Evolutionary conservation across 2,797 vertebrate genomes (phyloP).

Genomic region (Lutra lutra): DNA sequence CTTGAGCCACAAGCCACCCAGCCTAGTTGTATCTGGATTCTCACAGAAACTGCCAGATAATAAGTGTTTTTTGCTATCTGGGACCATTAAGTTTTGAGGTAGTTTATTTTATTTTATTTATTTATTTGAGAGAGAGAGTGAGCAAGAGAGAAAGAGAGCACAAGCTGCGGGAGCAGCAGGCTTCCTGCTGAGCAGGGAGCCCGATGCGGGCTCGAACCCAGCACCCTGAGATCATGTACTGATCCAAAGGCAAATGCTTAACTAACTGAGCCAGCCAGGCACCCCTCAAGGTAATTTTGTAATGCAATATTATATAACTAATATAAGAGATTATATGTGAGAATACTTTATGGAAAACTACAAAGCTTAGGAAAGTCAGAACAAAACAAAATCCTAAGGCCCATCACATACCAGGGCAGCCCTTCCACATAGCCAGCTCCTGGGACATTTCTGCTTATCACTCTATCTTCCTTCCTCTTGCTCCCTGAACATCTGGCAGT

Average conservation of each 20-base stretch:
- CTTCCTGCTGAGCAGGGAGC: background rate
- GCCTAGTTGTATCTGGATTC: background rate
- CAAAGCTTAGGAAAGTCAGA: conserved; percentile 31
- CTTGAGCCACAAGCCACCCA: background rate
- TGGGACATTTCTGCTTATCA: background rate
- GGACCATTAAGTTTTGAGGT: background rate
- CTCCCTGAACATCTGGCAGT: background rate
- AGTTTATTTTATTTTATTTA: background rate
- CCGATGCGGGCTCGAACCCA: rapidly evolving
- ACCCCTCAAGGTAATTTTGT: background rate
- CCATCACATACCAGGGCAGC: background rate
- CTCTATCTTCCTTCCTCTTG: background rate
- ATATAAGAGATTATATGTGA: background rate
- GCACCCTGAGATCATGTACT: background rate
- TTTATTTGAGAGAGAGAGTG: background rate
- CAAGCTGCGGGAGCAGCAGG: too few species aligned
- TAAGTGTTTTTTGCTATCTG: conserved; percentile 9
- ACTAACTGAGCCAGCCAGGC: background rate
- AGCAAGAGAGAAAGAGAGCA: too few species aligned
- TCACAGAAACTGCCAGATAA: background rate
- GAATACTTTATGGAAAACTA: conserved; percentile 14
- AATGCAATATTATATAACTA: background rate
- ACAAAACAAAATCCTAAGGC: background rate
- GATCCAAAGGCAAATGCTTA: background rate
- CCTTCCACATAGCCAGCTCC: background rate